phyloP scores from a whole-genome alignment of 1,140 invertebrate genomes.

The Lepidostoma basale region DNA sequence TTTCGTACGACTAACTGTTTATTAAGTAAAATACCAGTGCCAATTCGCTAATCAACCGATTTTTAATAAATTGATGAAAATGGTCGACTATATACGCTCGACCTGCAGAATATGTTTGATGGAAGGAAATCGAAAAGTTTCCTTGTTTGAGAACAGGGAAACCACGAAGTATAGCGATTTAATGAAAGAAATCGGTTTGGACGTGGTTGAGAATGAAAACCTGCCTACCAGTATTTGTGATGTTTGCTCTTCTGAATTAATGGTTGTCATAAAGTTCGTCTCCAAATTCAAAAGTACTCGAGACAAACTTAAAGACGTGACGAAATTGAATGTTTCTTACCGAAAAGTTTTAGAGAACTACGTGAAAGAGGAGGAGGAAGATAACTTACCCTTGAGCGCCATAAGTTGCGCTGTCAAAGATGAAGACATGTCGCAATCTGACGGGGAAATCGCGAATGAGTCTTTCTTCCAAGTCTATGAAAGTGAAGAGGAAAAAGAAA shows the following conservation, averaged over 20 bases:
- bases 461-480: slow-evolving; percentile 1
- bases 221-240: slow-evolving; percentile 24
- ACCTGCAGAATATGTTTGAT: slow-evolving; percentile 34
- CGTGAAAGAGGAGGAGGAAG: slow-evolving; percentile 21
- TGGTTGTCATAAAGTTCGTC: slow-evolving; percentile 12
- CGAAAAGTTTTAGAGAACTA: not conserved
- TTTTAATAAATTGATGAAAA: not conserved
- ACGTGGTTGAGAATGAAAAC: slow-evolving; percentile 12
- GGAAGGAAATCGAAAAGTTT: slow-evolving; percentile 12
- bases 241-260: slow-evolving; percentile 21
- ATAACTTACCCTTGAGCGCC: slow-evolving; percentile 8
- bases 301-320: slow-evolving; percentile 1
- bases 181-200: slow-evolving; percentile 26
- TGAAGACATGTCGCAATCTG: slow-evolving; percentile 4
- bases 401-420: slow-evolving; percentile 5
- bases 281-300: slow-evolving; percentile 15
- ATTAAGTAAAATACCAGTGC: too few relatives aligned
- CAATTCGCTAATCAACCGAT: too few relatives aligned
- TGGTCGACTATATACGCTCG: slow-evolving; percentile 26
- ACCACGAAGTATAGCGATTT: slow-evolving; percentile 19
- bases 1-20: too few relatives aligned
- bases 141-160: slow-evolving; percentile 17
- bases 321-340: slow-evolving; percentile 3
- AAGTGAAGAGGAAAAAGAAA: not conserved
- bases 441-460: not conserved